Percentiles rank a stretch among this genome's conserved stretches.
phyloP scores from a whole-genome alignment of 2,797 vertebrate genomes.

The Prunella strophiata region DNA sequence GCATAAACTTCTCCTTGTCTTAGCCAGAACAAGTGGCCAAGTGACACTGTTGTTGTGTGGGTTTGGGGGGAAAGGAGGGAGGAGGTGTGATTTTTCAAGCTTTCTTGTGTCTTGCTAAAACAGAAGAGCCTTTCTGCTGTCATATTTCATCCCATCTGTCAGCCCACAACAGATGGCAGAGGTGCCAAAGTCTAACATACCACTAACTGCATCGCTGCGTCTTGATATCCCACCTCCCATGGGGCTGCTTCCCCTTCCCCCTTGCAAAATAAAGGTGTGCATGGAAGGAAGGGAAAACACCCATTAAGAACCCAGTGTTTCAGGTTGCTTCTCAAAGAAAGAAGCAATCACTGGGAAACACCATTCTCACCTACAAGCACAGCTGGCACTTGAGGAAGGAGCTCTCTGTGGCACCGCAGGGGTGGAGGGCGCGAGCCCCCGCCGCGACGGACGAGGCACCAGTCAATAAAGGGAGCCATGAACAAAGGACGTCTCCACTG shows the following conservation, averaged over 20 bases:
- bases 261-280: slow-evolving; percentile 22
- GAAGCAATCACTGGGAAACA: background rate
- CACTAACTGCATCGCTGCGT: slow-evolving; percentile 43
- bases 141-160: slow-evolving; percentile 78
- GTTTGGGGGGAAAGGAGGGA: slow-evolving; percentile 66
- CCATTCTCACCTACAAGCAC: background rate
- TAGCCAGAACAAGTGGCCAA: slow-evolving; percentile 75
- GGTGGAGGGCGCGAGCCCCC: accelerated
- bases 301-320: background rate
- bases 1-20: slow-evolving; percentile 57
- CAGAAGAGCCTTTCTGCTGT: slow-evolving; percentile 78
- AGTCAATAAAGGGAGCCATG: background rate
- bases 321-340: background rate
- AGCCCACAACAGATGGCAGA: slow-evolving; percentile 76
- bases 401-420: accelerated
- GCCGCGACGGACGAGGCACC: background rate
- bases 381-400: background rate
- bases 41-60: slow-evolving; percentile 68
- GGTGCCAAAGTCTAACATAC: slow-evolving; percentile 75
- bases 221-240: slow-evolving; percentile 44
- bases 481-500: slow-evolving; percentile 28
- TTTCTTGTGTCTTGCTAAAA: slow-evolving; percentile 75
- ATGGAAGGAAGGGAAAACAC: background rate
- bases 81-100: slow-evolving; percentile 77
- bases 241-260: slow-evolving; percentile 50